Base-by-base conservation (phyloP, 2,888 invertebrate species). In the Toxonevra muliebris region DNA sequence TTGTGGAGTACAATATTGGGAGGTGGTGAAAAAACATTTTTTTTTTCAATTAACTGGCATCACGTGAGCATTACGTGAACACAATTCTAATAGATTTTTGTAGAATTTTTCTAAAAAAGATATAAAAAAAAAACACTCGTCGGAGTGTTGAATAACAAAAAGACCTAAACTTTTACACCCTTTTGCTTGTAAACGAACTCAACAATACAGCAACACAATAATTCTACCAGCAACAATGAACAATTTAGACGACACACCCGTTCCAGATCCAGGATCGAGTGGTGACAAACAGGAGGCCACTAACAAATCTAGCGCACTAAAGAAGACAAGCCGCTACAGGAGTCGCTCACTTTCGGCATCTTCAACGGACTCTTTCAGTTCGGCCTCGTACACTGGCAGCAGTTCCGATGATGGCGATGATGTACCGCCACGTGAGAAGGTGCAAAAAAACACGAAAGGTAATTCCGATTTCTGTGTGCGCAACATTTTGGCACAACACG, bases 391-490 rank as follows among this genome's bases (percentile, higher is more conserved):
- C 76, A 90, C 90, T 50, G 90, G 90, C 86, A 94, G 93, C 82
- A 94, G 93, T 79, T 95, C 95, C 71, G 96, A 96, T 66, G 97
- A 97, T 72, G 97, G 96, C 75, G 97, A 97, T 77, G 96, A 93
- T 82, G 89, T 95, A 2, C 94, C 96, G 65, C 98, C 98, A 0
- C 90, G 97, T 71, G 97, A 98, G 82, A 97, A 97, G 84, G 89
- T 91, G 2, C 95, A 97, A 85, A 93, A 93, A 77, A 95, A 93
- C 71, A 91, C 94, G 0, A 90, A 90, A 74, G 93, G 95, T 5
- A 93, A 90, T 81, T 90, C 91, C 0, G 95, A 97, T 75, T 97
- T 98, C 86, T 98, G 98, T 86, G 97, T 98, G 40, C 89, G 95
- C 66, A 97, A 97, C 82, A 92, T 98, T 69, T 73, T 74, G 43